Conservation (phyloP, 2,113 vertebrate genomes). For the Morone chrysops region DNA sequence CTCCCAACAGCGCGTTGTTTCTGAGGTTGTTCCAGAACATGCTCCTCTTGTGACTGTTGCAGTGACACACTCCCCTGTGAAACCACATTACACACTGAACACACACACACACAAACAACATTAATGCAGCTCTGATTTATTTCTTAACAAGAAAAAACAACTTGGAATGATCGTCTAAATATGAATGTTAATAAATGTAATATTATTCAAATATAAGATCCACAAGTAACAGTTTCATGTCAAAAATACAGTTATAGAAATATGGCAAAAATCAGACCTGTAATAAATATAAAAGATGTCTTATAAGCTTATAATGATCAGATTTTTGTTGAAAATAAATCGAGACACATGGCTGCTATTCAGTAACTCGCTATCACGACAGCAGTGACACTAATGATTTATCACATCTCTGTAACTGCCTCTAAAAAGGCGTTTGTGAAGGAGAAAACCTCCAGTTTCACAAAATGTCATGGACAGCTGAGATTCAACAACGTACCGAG, state of each 20-base stretch:
- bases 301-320: neutral
- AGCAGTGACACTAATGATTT: neutral
- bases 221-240: too few relatives aligned
- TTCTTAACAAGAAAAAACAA: too few relatives aligned
- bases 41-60: conserved; percentile 90
- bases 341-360: neutral
- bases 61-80: conserved; percentile 81
- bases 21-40: conserved; percentile 84
- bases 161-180: too few relatives aligned
- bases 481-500: too few relatives aligned
- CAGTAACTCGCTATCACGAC: neutral
- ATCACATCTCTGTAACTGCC: neutral
- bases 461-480: too few relatives aligned
- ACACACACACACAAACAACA: conserved; percentile 10
- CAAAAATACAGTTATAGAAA: too few relatives aligned
- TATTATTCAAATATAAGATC: too few relatives aligned
- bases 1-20: conserved; percentile 77
- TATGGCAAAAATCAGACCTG: too few relatives aligned
- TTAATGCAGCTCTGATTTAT: neutral
- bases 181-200: too few relatives aligned
- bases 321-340: neutral
- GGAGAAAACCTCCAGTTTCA: too few relatives aligned
- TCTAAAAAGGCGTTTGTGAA: too few relatives aligned
- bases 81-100: conserved; percentile 86
- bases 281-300: neutral